Evolutionary conservation across 2,888 invertebrate species (phyloP), one percentile per base, ranked within the genome.

Genomic region (Chrysotoxum bicinctum): DNA sequence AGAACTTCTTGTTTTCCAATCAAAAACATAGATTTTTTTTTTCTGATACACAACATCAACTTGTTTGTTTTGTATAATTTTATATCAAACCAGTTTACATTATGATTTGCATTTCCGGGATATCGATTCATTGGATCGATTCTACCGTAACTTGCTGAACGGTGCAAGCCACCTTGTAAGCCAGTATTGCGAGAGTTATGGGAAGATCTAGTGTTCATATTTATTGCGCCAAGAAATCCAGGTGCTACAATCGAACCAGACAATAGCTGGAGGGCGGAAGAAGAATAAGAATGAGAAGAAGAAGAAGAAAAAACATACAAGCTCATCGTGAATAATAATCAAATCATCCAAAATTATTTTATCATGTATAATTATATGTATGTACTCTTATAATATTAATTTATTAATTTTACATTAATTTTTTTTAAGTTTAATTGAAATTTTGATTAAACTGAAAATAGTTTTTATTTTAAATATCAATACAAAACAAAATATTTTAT

Each of bases 231-330:
- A 86, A 90, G 88, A 88, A 91, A 91, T 89, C 91, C 91, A 56
- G 91, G 91, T 75, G 91, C 91, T 75, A 91, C 90, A 88, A 91
- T 90, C 50, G 91, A 91, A 85, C 91, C 91, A 87, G 91, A 90
- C 86, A 91, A 90, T 86, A 91, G 89, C 91, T 91, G 88, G 83
- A 87, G 87, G 1, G 21, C 1, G 16, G 58, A 21, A 21, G 37
- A 21, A 58, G 6, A 21, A 58, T 6, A 58, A 58, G 32, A 19
- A 56, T 16, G 32, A 86, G 87, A 84, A 87, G 87, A 87, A 88
- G 84, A 88, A 86, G 88, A 87, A 83, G 10, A 35, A 10, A 86
- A 84, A 78, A 82, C 64, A 80, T 66, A 85, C 81, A 85, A 77
- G 75, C 75, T 76, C 75, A 81, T 60, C 60, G 81, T 85, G 75